phyloP scores from a whole-genome alignment of 2,113 vertebrate species.

The Sorex fumeus region DNA sequence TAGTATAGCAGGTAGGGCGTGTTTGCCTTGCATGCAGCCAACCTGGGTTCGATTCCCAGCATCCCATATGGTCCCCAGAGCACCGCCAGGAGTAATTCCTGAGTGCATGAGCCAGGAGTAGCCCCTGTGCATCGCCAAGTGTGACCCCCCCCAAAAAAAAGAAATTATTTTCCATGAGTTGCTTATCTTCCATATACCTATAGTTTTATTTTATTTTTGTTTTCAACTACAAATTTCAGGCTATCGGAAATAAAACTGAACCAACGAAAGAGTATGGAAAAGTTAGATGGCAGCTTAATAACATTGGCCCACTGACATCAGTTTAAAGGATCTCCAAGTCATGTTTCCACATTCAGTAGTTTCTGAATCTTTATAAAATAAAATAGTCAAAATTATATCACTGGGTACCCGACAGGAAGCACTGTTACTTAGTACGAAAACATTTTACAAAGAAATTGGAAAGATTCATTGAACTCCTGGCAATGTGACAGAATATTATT shows the following conservation, averaged over 20 bases:
- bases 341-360: constrained; percentile 51
- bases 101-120: too few species aligned
- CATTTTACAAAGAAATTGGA: constrained; percentile 60
- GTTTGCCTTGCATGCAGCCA: too few species aligned
- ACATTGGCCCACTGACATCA: constrained; percentile 37
- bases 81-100: too few species aligned
- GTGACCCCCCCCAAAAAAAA: too few species aligned
- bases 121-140: too few species aligned
- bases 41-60: too few species aligned
- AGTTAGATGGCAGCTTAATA: not conserved
- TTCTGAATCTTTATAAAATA: not conserved
- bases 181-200: constrained; percentile 1
- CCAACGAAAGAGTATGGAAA: constrained; percentile 31
- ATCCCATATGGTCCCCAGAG: too few species aligned
- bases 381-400: constrained; percentile 44
- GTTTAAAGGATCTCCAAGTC: constrained; percentile 49
- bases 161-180: constrained; percentile 24
- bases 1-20: too few species aligned
- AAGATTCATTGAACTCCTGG: constrained; percentile 31
- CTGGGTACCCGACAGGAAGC: not conserved
- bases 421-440: constrained; percentile 26
- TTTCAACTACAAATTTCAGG: constrained; percentile 66
- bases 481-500: not conserved
- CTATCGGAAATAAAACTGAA: constrained; percentile 34
- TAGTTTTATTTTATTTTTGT: constrained; percentile 36